Evolutionary conservation across 2,113 vertebrate species (phyloP), one percentile per base, ranked within the genome.

Genomic region (Oreochromis niloticus): DNA sequence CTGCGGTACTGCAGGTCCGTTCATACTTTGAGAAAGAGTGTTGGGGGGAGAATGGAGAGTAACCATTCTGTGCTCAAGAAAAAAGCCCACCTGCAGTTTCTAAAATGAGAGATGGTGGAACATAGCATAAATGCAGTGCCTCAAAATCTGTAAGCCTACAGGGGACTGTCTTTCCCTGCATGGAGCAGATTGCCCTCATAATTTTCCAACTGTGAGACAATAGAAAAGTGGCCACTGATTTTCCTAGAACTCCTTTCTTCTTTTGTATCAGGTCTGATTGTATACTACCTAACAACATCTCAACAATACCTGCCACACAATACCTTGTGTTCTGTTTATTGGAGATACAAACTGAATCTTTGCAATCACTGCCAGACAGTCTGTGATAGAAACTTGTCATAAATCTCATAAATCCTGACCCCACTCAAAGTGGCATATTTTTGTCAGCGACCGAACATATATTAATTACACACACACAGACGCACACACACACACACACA

Each of bases 121-220:
- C 81, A 88, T 85, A 88, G 89, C 85, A 73, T 91, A 85, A 88
- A 90, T n/a, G 84, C 54, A 86, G 57, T 71, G 57, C 80, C 85
- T 90, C 87, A 89, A 88, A 93, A 93, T 94, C 94, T 92, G 61
- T 80, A 34, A 88, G 87, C 86, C 95, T 84, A 91, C 86, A 91
- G 93, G 94, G 91, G 84, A 87, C 89, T 81, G 80, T 89, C 83
- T 93, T 73, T 90, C 93, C 71, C 93, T 56, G 91, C 90, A 24
- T 89, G 94, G 82, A 55, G 88, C 89, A 90, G 92, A 94, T 93
- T 94, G 93, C 86, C 85, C 86, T 91, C 90, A 94, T 94, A 93
- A 94, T 92, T 88, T 86, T 93, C 93, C 86, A 82, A 87, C 92
- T 84, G 91, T 14, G 89, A 92, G 88, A 87, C 87, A 90, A 91